phyloP scores from a whole-genome alignment of 2,797 vertebrate species.

The Urocyon cinereoargenteus region DNA sequence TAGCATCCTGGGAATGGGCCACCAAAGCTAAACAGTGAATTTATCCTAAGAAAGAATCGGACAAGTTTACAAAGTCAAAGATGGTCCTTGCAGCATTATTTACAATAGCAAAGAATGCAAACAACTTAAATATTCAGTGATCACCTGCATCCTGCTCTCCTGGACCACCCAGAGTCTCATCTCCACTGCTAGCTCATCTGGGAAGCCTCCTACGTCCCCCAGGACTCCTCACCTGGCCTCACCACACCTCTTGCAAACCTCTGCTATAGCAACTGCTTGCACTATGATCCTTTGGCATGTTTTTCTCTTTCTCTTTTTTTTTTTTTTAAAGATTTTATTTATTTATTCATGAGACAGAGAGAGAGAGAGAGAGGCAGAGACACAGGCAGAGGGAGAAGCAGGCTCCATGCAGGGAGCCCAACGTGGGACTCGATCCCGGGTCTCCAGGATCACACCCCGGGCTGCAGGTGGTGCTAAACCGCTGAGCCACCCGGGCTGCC shows the following conservation, averaged over 20 bases:
- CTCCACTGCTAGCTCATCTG: background rate
- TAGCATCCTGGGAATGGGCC: background rate
- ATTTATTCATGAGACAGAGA: too few relatives aligned
- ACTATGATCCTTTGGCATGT: fast-evolving
- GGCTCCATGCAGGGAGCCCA: too few relatives aligned
- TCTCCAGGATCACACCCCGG: too few relatives aligned
- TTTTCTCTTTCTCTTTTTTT: background rate
- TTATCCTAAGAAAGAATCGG: background rate
- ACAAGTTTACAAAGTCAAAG: background rate
- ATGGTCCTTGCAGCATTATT: fast-evolving
- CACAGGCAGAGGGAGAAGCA: too few relatives aligned
- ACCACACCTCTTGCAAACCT: background rate
- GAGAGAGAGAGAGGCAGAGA: too few relatives aligned
- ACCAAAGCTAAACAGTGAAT: background rate
- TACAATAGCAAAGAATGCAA: background rate
- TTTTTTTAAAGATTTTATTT: too few relatives aligned
- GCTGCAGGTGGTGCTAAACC: too few relatives aligned
- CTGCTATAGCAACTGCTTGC: fast-evolving
- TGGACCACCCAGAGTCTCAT: fast-evolving
- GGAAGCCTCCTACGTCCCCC: background rate
- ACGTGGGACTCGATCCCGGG: too few relatives aligned
- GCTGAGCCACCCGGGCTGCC: too few relatives aligned
- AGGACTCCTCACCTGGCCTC: fast-evolving
- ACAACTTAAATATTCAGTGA: fast-evolving
- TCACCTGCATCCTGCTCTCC: background rate